Evolutionary conservation across 1,140 invertebrate genomes (phyloP).

Genomic region (Asbolus verrucosus): DNA sequence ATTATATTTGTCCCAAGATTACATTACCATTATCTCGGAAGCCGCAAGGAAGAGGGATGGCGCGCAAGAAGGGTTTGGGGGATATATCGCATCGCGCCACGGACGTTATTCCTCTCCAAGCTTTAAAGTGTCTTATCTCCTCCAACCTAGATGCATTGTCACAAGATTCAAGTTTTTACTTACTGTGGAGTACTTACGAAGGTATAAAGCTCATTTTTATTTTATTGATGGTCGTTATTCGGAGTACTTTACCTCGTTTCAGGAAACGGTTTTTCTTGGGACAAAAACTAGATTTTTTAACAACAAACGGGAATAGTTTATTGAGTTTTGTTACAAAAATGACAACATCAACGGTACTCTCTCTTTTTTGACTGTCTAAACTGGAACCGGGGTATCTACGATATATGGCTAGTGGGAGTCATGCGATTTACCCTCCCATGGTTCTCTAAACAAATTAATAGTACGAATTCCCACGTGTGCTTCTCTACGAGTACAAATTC

Average conservation of each 20-base stretch:
- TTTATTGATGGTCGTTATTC: constrained; percentile 20
- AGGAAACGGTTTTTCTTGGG: neutral
- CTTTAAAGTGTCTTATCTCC: constrained; percentile 55
- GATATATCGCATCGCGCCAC: constrained; percentile 50
- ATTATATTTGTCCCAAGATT: constrained; percentile 63
- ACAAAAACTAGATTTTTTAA: constrained; percentile 5
- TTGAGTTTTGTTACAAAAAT: constrained; percentile 30
- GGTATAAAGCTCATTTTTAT: constrained; percentile 32
- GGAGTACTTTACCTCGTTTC: neutral
- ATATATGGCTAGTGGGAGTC: constrained; percentile 21
- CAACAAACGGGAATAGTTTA: constrained; percentile 20
- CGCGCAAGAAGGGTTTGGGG: constrained; percentile 37
- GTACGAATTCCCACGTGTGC: constrained; percentile 23
- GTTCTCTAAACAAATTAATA: constrained; percentile 37
- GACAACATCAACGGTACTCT: constrained; percentile 20
- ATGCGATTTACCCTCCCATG: constrained; percentile 23
- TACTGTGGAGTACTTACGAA: constrained; percentile 4
- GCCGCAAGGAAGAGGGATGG: constrained; percentile 53
- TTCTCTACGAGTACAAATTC: constrained; percentile 36
- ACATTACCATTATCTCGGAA: constrained; percentile 62
- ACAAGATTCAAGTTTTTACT: constrained; percentile 50
- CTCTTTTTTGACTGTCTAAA: constrained; percentile 1
- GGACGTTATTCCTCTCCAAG: constrained; percentile 49
- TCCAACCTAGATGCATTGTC: constrained; percentile 52
- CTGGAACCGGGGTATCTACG: constrained; percentile 24